Evolutionary conservation across 2,888 invertebrate genomes (phyloP).

Genomic region (Therioaphis trifolii): DNA sequence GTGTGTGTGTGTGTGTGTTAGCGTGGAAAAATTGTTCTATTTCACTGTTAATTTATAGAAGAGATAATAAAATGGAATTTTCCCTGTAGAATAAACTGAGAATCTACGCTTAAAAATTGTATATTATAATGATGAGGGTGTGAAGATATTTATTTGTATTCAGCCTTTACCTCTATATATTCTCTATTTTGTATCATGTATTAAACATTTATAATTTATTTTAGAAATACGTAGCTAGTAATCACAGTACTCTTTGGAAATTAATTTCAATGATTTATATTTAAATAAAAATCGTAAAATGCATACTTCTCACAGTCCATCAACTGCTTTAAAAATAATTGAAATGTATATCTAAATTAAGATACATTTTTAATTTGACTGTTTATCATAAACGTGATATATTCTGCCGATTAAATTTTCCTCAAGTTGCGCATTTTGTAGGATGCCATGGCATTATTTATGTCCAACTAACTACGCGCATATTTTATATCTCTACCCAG

Average conservation of each 20-base stretch:
- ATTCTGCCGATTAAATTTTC: slow-evolving; percentile 1
- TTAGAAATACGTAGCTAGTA: background rate
- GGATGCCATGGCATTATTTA: slow-evolving; percentile 14
- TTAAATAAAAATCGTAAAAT: background rate
- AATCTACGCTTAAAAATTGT: background rate
- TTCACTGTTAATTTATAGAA: too few species aligned
- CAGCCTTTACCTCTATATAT: background rate
- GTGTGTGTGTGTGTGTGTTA: too few species aligned
- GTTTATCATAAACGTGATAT: background rate
- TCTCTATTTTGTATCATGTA: too few species aligned
- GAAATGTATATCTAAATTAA: slow-evolving; percentile 12
- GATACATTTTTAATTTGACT: background rate
- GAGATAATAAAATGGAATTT: too few species aligned
- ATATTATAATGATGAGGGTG: background rate
- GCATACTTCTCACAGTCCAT: background rate
- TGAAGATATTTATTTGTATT: background rate
- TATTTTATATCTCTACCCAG: slow-evolving; percentile 20
- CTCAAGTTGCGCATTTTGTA: background rate
- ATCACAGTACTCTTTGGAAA: background rate
- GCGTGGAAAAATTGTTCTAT: too few species aligned
- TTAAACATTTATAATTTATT: background rate
- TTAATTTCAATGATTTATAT: background rate
- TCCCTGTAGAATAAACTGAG: too few species aligned
- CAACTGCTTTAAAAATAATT: background rate
- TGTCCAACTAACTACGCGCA: background rate